phyloP scores from a whole-genome alignment of 1,140 invertebrate species.

The Mactra quadrangularis region DNA sequence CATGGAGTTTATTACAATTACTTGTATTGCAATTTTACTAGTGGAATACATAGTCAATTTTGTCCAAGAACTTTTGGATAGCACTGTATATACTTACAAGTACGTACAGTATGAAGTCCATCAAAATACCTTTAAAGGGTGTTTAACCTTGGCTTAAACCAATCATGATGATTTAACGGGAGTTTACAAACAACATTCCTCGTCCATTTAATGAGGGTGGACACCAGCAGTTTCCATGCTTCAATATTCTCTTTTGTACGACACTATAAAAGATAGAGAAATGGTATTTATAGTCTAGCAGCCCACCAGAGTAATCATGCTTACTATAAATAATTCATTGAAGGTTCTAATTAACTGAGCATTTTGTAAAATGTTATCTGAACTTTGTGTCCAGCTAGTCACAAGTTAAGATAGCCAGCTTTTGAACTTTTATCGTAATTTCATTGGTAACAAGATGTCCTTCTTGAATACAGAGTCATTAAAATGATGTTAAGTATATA shows the following conservation, averaged over 20 bases:
- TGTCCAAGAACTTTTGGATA: no score
- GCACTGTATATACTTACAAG: no score
- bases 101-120: no score
- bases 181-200: no score
- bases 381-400: conserved; percentile 8
- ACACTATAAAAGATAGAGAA: conserved; percentile 3
- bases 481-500: conserved; percentile 59
- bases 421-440: conserved; percentile 33
- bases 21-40: no score
- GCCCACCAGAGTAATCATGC: background rate
- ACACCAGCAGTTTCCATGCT: no score
- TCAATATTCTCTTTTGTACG: background rate
- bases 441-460: conserved; percentile 11
- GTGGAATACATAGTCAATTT: no score
- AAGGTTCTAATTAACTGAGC: conserved; percentile 39
- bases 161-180: no score
- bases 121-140: no score
- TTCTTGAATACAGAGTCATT: conserved; percentile 42
- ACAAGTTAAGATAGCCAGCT: conserved; percentile 38
- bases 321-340: conserved; percentile 37
- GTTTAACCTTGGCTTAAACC: no score
- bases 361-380: conserved; percentile 43
- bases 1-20: no score
- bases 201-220: no score
- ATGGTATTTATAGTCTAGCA: background rate